Base-by-base conservation (phyloP, 1,140 invertebrate species). In the Heliothis subflexa region DNA sequence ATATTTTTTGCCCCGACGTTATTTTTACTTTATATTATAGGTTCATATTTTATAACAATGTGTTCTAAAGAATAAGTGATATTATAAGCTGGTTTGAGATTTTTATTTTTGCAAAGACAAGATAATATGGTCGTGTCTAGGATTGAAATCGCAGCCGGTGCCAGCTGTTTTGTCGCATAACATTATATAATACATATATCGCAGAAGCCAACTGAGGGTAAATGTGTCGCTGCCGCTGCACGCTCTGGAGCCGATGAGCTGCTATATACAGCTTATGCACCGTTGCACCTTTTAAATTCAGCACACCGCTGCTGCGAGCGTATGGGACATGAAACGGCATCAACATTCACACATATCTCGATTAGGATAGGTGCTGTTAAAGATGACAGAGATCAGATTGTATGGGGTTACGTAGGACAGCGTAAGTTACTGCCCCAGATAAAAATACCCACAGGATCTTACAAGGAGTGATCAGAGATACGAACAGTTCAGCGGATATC, bases 241-340 rank as follows among this genome's bases (percentile, higher is more conserved):
- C 33, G 33, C 21, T 33, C 1, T 25, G 25, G 50, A 54, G 25
- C 28, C 68, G 68, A 71, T 55, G 68, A 54, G 52, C 25, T 71
- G 68, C 25, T 55, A 40, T 71, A 40, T 71, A 54, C 28, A 55
- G 68, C 50, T 71, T 55, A 71, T 71, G 68, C 68, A 71, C 50
- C 68, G 68, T 1, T 71, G 68, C 68, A 71, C 68, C 52, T 55
- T 71, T 71, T 71, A 71, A 71, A 71, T 71, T 55, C 50, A 71
- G 25, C 25, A 40, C 68, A 55, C 14, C 14, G 52, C 25, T 13
- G 14, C 33, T 9, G 9, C 4, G 33, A 9, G 5, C 28, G 50
- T 52, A 25, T 66, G 45, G 13, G 47, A 13, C 49, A 52, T 50
- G 40, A 49, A 50, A 21, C 64, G 25, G 64, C 64, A 54, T 55